Evolutionary conservation across 1,140 invertebrate species (phyloP), one percentile per base, ranked within the genome.

Genomic region (Danaus plexippus): DNA sequence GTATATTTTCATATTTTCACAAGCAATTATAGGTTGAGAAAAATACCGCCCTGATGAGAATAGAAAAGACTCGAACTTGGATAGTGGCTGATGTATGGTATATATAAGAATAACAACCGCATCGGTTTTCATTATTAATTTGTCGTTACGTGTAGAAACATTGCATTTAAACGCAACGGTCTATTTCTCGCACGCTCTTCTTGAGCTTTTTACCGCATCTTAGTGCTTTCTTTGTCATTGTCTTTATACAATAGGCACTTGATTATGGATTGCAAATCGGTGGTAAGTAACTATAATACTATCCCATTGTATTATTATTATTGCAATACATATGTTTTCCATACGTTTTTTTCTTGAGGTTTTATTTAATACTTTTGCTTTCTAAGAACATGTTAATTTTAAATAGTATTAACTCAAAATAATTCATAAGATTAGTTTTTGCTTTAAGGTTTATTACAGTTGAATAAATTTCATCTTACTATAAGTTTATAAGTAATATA

Each of bases 231-330:
- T 73, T 69, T 65, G 66, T 68, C 67, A 76, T 81, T 79, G 71
- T 75, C 58, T 51, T 44, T 32, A 51, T 53, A 73, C 71, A 78
- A 75, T 75, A 76, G 57, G 61, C 51, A 55, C 43, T 46, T 48
- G 48, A 72, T 63, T 64, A 85, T 85, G 81, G 77, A 82, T 78
- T 81, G 68, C 55, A 71, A 71, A 65, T 66, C 67, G 32, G 63
- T 71, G 77, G 81, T 85, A 69, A 59, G 79, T 80, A 40, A 47
- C 12, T 5, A 45, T 15, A 47, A 52, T 52, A 45, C 22, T 43
- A 50, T 49, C 42, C 41, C 15, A 45, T 54, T 22, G 9, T 52
- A 48, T 50, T 49, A 54, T 56, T 55, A 11, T 51, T 11, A 46
- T 54, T 43, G 50, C 9, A 22, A 48, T 53, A 56, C 45, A 50